Evolutionary conservation across 2,113 vertebrate genomes (phyloP), one percentile per base, ranked within the genome.

Genomic region (Lepisosteus oculatus): DNA sequence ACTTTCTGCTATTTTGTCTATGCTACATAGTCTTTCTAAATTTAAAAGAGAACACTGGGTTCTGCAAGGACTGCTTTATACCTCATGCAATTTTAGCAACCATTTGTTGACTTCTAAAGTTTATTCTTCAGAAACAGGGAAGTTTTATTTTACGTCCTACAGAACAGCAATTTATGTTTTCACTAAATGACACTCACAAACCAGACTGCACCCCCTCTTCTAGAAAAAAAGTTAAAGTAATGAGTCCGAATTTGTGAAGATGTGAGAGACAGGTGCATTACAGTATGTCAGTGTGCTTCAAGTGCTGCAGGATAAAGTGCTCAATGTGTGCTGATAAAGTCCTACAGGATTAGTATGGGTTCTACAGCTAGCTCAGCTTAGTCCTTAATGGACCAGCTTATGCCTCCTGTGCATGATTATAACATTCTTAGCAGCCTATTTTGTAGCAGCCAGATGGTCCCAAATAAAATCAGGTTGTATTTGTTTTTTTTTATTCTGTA

Each of bases 341-440:
- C 86, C 84, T 85, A 84, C 89, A 86, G 87, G 87, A 91, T 91
- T 88, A 89, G 79, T 69, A 75, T 87, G 87, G 87, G 84, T 84
- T 80, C 81, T 72, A 84, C 81, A 85, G 90, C 89, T 88, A 88
- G 84, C 85, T 85, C 84, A 86, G 90, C 84, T 93, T 89, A 91
- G 86, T 76, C 77, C 67, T 79, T 91, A 93, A 93, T 92, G 89
- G 90, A 91, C 83, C 82, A 81, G 90, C 86, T 92, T 91, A 91
- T 83, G 78, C 81, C 86, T 78, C 83, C 80, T 83, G 81, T 87
- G 84, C 85, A 71, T 85, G 89, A 91, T 89, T 87, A 88, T 81
- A 84, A 83, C 79, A 77, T 88, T 87, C 80, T 88, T 80, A 85
- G 83, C 84, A 74, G 79, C 80, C 78, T 76, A 66, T 87, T 88